These are phyloP conservation scores for Onchidella celtica DNA, from an alignment of 2,888 invertebrate species.

Conservation along the genomic window DNA sequence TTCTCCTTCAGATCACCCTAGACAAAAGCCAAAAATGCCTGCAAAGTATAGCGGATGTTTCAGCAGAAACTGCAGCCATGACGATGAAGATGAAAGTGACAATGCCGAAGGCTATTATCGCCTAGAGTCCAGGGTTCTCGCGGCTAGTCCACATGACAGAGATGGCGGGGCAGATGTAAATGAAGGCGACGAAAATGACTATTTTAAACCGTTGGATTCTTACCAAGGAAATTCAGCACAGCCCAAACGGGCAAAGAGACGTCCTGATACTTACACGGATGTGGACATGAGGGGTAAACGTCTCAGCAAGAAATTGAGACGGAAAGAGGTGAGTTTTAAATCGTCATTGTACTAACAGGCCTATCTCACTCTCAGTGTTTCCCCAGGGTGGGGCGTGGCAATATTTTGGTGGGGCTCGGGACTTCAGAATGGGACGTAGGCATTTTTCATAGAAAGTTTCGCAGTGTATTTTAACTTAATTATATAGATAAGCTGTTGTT, in stretches of 20 bases:
- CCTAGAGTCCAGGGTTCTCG: neutral
- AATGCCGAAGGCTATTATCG: slow-evolving; percentile 3
- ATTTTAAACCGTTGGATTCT: neutral
- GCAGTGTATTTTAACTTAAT: no score
- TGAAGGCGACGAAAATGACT: neutral
- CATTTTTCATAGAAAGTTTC: no score
- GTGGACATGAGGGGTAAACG: slow-evolving; percentile 15
- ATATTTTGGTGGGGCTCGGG: no score
- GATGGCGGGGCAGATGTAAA: neutral
- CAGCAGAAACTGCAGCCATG: neutral
- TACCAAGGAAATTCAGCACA: neutral
- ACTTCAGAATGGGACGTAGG: no score
- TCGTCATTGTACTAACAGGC: no score
- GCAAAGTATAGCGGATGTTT: neutral
- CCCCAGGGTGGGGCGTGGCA: no score
- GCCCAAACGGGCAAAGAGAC: neutral
- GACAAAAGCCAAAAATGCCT: neutral
- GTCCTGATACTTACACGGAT: neutral
- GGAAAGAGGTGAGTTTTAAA: neutral
- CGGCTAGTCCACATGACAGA: neutral
- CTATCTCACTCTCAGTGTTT: no score
- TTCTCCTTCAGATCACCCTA: no score
- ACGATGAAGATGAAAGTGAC: neutral
- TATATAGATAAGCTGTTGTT: no score
- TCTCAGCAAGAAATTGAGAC: slow-evolving; percentile 20